Base-by-base conservation (phyloP, 2,797 vertebrate species). In the Chloroceryle amazona region DNA sequence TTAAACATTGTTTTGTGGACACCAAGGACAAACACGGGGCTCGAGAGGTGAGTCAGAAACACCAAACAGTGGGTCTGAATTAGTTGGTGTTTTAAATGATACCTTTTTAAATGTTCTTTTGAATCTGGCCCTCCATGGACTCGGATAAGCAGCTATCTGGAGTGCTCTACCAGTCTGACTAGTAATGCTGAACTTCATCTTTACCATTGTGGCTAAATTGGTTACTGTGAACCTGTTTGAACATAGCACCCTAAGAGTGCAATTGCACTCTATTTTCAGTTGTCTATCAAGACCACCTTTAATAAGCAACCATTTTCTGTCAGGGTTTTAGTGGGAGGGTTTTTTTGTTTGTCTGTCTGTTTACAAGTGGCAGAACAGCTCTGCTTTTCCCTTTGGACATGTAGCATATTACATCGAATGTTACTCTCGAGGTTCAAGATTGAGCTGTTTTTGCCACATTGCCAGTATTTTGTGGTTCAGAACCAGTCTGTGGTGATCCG, bases 31-130 rank as follows among this genome's bases (percentile, higher is more conserved):
- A 88, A 63, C 49, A 60, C 9, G 16, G 23, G 16, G 4, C 71
- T 95, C 74, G 54, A 60, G n/a, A 71, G 85, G 37, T 2, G 1
- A 87, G 49, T 10, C 72, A 84, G 58, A 60, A 86, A 42, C 35
- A 58, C 2, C 4, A 61, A 66, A 55, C 72, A 42, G 18, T 12
- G 58, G 28, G 18, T 86, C 67, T 85, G 65, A 89, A 61, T 93
- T 86, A 92, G 84, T 94, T 72, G 57, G 20, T 47, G 19, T 86
- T 90, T 91, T 42, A 84, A 84, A 81, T 90, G 3, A 22, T 61
- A 72, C 16, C 31, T 90, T 76, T 76, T 74, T 41, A 89, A 76
- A 71, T 86, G 67, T 75, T 86, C 9, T 82, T 90, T 63, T 37
- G 12, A 44, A 21, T 66, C 39, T 73, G 44, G 26, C 66, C 22